Evolutionary conservation across 2,113 vertebrate genomes (phyloP).

Genomic region (Talpa occidentalis): DNA sequence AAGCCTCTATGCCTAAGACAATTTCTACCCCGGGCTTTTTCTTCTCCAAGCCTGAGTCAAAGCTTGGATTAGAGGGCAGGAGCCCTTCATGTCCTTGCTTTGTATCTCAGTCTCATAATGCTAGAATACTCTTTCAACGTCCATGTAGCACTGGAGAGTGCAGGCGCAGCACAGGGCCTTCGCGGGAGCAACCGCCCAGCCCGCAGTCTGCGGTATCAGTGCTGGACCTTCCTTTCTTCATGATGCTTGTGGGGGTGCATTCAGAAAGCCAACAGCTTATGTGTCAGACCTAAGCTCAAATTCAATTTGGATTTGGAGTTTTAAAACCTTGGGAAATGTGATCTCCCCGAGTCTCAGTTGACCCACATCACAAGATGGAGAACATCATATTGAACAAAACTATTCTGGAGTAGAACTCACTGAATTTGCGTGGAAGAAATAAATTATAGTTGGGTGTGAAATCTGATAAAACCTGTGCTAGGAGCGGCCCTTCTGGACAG

Average conservation of each 20-base stretch:
- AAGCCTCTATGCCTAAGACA: neutral
- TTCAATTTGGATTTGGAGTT: neutral
- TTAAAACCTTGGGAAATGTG: neutral
- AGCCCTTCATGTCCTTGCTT: neutral
- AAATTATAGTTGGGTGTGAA: neutral
- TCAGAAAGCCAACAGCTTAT: no score
- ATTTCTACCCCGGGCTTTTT: neutral
- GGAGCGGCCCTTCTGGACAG: neutral
- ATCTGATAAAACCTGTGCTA: neutral
- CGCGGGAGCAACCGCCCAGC: no score
- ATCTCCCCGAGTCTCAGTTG: neutral
- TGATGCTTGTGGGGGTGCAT: fast-evolving
- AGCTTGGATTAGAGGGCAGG: neutral
- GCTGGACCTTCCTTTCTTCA: neutral
- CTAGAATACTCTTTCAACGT: neutral
- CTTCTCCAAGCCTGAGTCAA: neutral
- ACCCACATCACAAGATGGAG: neutral
- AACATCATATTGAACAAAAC: neutral
- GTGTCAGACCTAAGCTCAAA: neutral
- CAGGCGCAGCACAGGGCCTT: no score
- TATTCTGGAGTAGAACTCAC: neutral
- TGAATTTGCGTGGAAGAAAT: neutral
- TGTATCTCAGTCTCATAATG: neutral
- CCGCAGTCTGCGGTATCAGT: neutral
- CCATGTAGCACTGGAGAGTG: no score